phyloP scores from a whole-genome alignment of 2,797 vertebrate species.

The Takifugu rubripes region DNA sequence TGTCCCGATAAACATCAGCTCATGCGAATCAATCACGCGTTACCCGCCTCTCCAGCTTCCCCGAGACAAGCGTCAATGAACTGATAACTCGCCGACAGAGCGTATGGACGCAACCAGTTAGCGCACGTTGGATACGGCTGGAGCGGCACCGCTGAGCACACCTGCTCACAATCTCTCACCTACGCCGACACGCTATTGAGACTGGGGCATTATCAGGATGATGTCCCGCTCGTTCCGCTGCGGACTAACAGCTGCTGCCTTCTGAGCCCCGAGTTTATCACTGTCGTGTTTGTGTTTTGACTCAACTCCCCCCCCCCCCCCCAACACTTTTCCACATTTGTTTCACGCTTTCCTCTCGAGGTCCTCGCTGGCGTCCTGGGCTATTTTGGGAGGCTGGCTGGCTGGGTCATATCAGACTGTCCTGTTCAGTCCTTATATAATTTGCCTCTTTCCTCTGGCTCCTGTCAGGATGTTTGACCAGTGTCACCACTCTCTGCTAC shows the following conservation, averaged over 20 bases:
- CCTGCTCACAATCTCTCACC: constrained; percentile 41
- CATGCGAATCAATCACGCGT: constrained; percentile 32
- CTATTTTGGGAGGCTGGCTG: constrained; percentile 24
- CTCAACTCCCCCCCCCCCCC: neutral
- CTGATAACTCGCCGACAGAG: constrained; percentile 37
- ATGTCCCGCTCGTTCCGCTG: constrained; percentile 40
- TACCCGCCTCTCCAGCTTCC: constrained; percentile 2
- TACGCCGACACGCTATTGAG: constrained; percentile 1
- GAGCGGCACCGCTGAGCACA: constrained; percentile 41
- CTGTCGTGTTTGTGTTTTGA: constrained; percentile 1
- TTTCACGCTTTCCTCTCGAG: neutral
- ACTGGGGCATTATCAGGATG: constrained; percentile 2
- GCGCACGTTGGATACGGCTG: constrained; percentile 54
- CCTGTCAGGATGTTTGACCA: constrained; percentile 24
- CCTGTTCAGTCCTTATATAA: constrained; percentile 39
- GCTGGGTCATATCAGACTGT: constrained; percentile 23
- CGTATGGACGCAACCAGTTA: constrained; percentile 37
- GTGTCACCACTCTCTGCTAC: neutral
- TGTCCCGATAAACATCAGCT: constrained; percentile 15
- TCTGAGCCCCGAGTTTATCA: neutral
- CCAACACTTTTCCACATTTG: too few species aligned
- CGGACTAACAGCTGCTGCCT: constrained; percentile 41
- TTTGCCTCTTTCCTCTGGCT: constrained; percentile 26
- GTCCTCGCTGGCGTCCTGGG: constrained; percentile 17
- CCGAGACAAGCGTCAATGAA: constrained; percentile 27